These are phyloP conservation scores for Eupithecia insigniata DNA, from an alignment of 2,888 invertebrate genomes.

Conservation along the genomic window DNA sequence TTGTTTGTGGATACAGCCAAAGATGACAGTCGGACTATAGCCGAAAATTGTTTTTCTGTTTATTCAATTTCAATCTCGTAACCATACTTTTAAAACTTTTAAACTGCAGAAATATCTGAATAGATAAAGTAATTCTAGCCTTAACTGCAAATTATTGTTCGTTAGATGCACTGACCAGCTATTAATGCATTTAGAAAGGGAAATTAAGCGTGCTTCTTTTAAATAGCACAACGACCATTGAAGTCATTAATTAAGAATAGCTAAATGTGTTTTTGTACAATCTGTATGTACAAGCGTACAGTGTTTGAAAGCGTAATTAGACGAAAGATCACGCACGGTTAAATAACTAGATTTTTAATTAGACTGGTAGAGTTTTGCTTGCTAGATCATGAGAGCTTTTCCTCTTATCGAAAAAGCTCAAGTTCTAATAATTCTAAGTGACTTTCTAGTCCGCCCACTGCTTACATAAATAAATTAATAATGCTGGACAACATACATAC, in stretches of 20 bases:
- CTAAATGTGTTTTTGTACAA: background rate
- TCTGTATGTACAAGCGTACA: background rate
- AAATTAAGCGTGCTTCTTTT: constrained; percentile 28
- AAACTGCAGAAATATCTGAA: background rate
- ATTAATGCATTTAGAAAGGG: constrained; percentile 42
- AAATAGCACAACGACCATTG: constrained; percentile 24
- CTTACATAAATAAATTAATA: no score
- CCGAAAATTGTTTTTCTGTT: background rate
- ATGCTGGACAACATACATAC: no score
- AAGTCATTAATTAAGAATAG: constrained; percentile 13
- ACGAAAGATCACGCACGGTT: constrained; percentile 10
- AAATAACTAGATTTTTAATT: background rate
- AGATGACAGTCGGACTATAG: background rate
- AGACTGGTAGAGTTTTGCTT: background rate
- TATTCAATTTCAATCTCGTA: background rate
- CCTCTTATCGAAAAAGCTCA: background rate
- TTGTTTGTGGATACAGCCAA: background rate
- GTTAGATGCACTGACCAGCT: constrained; percentile 39
- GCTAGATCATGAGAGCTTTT: background rate
- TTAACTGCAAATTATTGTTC: constrained; percentile 27
- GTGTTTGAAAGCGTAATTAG: background rate
- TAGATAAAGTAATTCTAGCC: background rate
- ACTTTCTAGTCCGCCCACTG: background rate
- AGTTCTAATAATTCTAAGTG: background rate
- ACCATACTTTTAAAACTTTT: background rate